Base-by-base conservation (phyloP, 2,888 invertebrate genomes). In the Leptinotarsa rubiginosa region DNA sequence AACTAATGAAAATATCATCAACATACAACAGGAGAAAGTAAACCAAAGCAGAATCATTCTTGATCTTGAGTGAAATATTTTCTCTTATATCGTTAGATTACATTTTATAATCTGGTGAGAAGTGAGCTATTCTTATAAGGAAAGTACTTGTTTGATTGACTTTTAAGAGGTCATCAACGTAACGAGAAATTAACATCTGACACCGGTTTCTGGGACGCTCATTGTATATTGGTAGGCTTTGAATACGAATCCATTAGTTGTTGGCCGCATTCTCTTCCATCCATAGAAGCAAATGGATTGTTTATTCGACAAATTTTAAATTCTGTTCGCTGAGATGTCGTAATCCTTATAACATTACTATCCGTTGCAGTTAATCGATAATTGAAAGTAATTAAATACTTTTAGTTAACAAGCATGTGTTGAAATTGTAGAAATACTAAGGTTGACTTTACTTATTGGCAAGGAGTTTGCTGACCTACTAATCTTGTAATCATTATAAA, bases 321-420 rank as follows among this genome's bases (percentile, higher is more conserved):
- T 22, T 5, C 0, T 56, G 7, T 56, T 56, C 22, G 62, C 41
- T 16, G 62, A 41, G 62, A 31, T 62, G 25, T 41, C 4, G 41
- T n/a, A 62, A 62, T 62, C 7, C 15, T 12, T 62, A 41, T 25
- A 18, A 10, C 16, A 62, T 62, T 31, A n/a, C 62, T 10, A 41
- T 31, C 31, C 25, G 16, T 31, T 31, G 31, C 31, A 62, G 16
- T 62, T 62, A 41, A 62, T 62, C 31, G 41, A 41, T 62, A 41
- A 62, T 62, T 62, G 62, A 62, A 41, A 62, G 31, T 62, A 16
- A 31, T 62, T n/a, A 62, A 62, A 62, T 62, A 31, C 31, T 62
- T 31, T 56, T 22, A 56, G 20, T 22, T 56, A 56, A 56, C 56
- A 41, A 62, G 62, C n/a, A 31, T 10, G 12, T 62, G 62, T 62